Conservation (phyloP, 2,888 invertebrate genomes). For the Melitaea athalia region DNA sequence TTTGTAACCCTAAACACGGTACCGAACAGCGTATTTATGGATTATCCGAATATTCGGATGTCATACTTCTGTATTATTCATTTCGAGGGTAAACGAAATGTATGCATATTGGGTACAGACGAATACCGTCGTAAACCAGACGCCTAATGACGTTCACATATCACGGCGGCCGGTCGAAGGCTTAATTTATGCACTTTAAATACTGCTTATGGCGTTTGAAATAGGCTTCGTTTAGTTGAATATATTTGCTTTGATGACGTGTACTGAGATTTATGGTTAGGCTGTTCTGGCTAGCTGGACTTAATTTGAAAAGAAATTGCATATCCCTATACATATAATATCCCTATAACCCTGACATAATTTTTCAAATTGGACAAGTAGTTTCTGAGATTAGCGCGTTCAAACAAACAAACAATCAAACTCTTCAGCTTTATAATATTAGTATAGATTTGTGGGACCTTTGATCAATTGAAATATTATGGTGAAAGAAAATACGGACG, state of each 20-base stretch:
- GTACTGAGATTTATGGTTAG: background rate
- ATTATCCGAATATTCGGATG: background rate
- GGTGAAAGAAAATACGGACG: too few relatives aligned
- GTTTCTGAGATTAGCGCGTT: too few relatives aligned
- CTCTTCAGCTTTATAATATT: too few relatives aligned
- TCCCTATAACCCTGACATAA: too few relatives aligned
- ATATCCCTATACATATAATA: too few relatives aligned
- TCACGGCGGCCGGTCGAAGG: background rate
- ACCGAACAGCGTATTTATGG: background rate
- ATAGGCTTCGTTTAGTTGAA: background rate
- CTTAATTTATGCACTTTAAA: constrained; percentile 4
- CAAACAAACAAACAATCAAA: too few relatives aligned
- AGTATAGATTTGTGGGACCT: background rate
- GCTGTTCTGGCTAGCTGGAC: too few relatives aligned
- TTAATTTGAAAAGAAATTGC: too few relatives aligned
- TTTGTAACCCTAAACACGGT: background rate
- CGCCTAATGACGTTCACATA: constrained; percentile 23
- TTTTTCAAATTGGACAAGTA: too few relatives aligned
- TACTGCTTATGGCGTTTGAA: background rate
- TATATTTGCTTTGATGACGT: background rate
- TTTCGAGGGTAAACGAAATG: constrained; percentile 24
- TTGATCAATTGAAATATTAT: too few relatives aligned
- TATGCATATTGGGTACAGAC: constrained; percentile 23
- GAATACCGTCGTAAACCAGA: constrained; percentile 18
- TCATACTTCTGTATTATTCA: constrained; percentile 15